Conservation (phyloP, 2,888 invertebrate species). For the Brachynemurus nebulosus region DNA sequence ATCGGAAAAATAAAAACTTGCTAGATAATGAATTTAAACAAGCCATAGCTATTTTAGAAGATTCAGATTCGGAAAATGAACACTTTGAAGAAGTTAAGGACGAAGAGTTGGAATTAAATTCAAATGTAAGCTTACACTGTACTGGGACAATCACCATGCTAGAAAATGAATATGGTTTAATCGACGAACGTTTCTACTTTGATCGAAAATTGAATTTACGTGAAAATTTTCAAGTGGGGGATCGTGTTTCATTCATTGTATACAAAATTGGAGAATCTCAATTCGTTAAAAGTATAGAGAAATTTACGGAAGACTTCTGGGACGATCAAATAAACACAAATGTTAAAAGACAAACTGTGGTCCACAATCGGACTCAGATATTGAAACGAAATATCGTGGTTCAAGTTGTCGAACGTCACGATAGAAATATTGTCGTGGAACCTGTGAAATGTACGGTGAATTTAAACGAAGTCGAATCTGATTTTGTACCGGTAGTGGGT, state of each 20-base stretch:
- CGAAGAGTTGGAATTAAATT: neutral
- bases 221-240: slow-evolving; percentile 34
- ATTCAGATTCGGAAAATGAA: neutral
- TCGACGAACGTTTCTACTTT: slow-evolving; percentile 45
- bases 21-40: neutral
- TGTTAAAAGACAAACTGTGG: slow-evolving; percentile 13
- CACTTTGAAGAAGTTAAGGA: too few relatives aligned
- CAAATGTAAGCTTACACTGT: slow-evolving; percentile 19
- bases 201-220: slow-evolving; percentile 29
- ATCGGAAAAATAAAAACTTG: neutral
- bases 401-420: slow-evolving; percentile 30
- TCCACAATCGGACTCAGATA: slow-evolving; percentile 15
- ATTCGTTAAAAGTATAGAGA: slow-evolving; percentile 39
- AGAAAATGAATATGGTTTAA: slow-evolving; percentile 35
- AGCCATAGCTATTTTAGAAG: neutral
- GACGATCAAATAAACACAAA: slow-evolving; percentile 27
- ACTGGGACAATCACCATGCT: slow-evolving; percentile 46
- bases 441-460: slow-evolving; percentile 42
- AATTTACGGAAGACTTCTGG: slow-evolving; percentile 29
- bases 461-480: slow-evolving; percentile 44
- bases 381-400: slow-evolving; percentile 27
- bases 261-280: slow-evolving; percentile 35
- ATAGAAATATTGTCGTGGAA: slow-evolving; percentile 33
- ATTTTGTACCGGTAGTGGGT: slow-evolving; percentile 52
- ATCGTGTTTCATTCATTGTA: slow-evolving; percentile 40